phyloP scores from a whole-genome alignment of 2,797 vertebrate species.

The Ctenochaetus hawaiiensis region DNA sequence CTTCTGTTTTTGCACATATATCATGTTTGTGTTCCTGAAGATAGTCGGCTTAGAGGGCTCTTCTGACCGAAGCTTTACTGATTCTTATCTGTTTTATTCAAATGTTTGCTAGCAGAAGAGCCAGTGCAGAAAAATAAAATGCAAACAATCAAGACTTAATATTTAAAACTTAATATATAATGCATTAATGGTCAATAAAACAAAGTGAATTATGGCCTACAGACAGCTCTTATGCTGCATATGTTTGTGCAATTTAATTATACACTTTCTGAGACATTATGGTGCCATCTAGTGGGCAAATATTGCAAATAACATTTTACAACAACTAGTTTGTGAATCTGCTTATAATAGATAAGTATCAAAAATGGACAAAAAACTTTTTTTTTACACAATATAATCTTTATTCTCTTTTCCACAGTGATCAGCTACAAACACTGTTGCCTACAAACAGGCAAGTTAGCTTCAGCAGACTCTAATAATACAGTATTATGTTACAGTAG shows the following conservation, averaged over 20 bases:
- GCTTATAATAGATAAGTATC: not conserved
- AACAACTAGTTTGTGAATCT: not conserved
- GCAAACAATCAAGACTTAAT: slow-evolving; percentile 39
- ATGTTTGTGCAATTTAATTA: slow-evolving; percentile 28
- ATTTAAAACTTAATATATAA: no score
- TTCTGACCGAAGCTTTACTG: slow-evolving; percentile 27
- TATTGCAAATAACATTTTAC: slow-evolving; percentile 12
- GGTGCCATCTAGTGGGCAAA: slow-evolving; percentile 69
- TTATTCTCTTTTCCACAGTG: slow-evolving; percentile 77
- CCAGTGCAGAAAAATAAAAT: slow-evolving; percentile 18
- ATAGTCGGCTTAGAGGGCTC: slow-evolving; percentile 1
- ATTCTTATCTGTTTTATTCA: slow-evolving; percentile 32
- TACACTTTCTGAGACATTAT: slow-evolving; percentile 19
- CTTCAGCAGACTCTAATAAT: slow-evolving; percentile 53
- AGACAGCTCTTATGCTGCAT: slow-evolving; percentile 21
- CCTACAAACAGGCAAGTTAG: slow-evolving; percentile 59
- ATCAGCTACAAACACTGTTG: slow-evolving; percentile 71
- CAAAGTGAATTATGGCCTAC: slow-evolving; percentile 19
- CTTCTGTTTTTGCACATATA: not conserved
- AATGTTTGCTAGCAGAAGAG: slow-evolving; percentile 30
- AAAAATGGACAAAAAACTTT: not conserved
- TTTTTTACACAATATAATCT: slow-evolving; percentile 70
- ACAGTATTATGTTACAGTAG: slow-evolving; percentile 54
- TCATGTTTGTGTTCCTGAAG: not conserved
- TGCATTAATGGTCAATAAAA: slow-evolving; percentile 24